Evolutionary conservation across 2,888 invertebrate species (phyloP).

Genomic region (Neoaliturus tenellus): DNA sequence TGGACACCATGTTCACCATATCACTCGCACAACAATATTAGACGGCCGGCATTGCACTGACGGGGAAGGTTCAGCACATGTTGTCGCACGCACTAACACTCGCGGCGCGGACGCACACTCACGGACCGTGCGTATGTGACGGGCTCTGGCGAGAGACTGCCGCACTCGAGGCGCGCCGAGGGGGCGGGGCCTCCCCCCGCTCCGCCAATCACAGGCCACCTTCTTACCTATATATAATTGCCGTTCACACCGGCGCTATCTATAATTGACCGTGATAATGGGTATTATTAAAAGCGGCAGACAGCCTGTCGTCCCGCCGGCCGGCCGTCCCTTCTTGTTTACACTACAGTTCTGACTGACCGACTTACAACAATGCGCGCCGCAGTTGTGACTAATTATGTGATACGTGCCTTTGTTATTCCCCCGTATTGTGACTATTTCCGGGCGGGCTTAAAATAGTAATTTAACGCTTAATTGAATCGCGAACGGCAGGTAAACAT

Average conservation of each 20-base stretch:
- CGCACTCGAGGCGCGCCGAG: not conserved
- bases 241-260: slow-evolving; percentile 52
- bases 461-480: not conserved
- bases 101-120: slow-evolving; percentile 31
- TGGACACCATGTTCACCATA: not conserved
- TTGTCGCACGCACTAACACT: not conserved
- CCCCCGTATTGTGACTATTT: not conserved
- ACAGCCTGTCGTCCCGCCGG: slow-evolving; percentile 10
- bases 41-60: too few species aligned
- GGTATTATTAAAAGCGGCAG: slow-evolving; percentile 47
- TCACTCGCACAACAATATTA: not conserved
- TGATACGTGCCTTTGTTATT: not conserved
- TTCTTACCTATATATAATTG: slow-evolving; percentile 55
- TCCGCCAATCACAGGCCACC: not conserved
- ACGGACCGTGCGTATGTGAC: not conserved
- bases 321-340: slow-evolving; percentile 23
- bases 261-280: slow-evolving; percentile 55
- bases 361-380: slow-evolving; percentile 11
- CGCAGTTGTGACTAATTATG: slow-evolving; percentile 22
- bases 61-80: not conserved
- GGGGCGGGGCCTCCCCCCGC: slow-evolving; percentile 44
- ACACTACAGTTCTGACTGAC: slow-evolving; percentile 21
- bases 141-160: slow-evolving; percentile 28
- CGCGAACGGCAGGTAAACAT: not conserved
- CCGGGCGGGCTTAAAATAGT: not conserved